phyloP scores from a whole-genome alignment of 2,888 invertebrate species.

The Ariolimax columbianus region DNA sequence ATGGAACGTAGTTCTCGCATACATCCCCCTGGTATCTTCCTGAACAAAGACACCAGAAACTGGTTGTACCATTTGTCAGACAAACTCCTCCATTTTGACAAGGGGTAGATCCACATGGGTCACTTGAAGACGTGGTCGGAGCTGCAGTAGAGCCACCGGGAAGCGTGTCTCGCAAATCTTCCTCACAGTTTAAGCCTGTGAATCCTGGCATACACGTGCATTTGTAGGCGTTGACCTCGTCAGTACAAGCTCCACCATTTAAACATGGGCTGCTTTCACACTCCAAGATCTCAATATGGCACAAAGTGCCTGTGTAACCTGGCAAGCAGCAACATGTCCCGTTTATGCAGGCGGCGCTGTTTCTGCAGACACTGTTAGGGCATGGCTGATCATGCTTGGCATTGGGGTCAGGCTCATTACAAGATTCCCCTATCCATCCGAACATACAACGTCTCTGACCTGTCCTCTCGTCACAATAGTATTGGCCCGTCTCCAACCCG shows the following conservation, averaged over 20 bases:
- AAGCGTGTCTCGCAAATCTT: constrained; percentile 54
- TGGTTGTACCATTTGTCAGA: constrained; percentile 34
- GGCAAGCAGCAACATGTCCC: constrained; percentile 57
- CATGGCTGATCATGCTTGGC: constrained; percentile 51
- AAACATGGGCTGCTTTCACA: constrained; percentile 60
- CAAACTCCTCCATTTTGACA: constrained; percentile 58
- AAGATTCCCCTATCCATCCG: constrained; percentile 54
- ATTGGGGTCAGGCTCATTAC: constrained; percentile 44
- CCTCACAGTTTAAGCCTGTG: constrained; percentile 62
- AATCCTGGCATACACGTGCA: constrained; percentile 59
- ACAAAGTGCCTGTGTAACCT: constrained; percentile 58
- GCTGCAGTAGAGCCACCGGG: constrained; percentile 14
- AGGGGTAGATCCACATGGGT: constrained; percentile 41
- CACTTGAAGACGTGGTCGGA: constrained; percentile 29
- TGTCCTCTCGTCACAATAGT: constrained; percentile 52
- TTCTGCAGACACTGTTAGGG: constrained; percentile 55
- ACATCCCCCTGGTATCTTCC: constrained; percentile 56
- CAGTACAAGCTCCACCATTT: constrained; percentile 61
- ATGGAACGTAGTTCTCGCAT: constrained; percentile 55
- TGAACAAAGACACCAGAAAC: constrained; percentile 60
- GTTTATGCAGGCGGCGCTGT: constrained; percentile 54
- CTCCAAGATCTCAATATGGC: constrained; percentile 58
- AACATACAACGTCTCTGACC: constrained; percentile 54
- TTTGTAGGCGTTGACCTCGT: constrained; percentile 55
- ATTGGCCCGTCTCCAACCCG: constrained; percentile 47